Evolutionary conservation across 2,797 vertebrate species (phyloP).

Genomic region (Lerista edwardsae): DNA sequence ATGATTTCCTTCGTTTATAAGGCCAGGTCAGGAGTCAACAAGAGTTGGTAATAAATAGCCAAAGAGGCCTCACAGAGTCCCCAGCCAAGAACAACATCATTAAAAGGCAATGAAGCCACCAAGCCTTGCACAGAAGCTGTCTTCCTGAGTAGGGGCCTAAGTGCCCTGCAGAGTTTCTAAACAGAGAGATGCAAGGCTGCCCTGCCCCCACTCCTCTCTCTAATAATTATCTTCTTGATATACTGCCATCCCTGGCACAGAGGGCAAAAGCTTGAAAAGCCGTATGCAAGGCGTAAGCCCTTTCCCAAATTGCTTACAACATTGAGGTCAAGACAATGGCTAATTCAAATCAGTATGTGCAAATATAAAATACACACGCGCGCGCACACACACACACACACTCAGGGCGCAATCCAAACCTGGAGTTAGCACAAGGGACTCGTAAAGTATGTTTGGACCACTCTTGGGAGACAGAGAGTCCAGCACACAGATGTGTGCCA

Average conservation of each 20-base stretch:
- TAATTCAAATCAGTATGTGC: no score
- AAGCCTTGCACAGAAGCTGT: fast-evolving
- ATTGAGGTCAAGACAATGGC: neutral
- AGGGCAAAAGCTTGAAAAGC: neutral
- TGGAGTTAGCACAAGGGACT: no score
- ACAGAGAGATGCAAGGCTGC: neutral
- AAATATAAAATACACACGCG: no score
- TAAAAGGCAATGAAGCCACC: constrained; percentile 16
- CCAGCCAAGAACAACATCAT: constrained; percentile 41
- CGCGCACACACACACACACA: no score
- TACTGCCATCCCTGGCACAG: neutral
- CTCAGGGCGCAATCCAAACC: no score
- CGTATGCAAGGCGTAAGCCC: neutral
- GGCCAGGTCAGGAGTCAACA: constrained; percentile 22
- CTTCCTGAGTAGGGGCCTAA: neutral
- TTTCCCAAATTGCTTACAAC: neutral
- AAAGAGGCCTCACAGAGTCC: neutral
- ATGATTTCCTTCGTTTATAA: neutral
- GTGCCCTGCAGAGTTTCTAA: neutral
- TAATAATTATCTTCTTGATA: no score
- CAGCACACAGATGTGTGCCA: no score
- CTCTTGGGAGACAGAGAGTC: no score
- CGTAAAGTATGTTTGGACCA: no score
- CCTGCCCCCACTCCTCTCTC: neutral
- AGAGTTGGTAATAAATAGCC: neutral